A percentile compares a stretch with the other conserved stretches of the same genome.
Conservation (phyloP, 2,797 vertebrate genomes). For the Hypotaenidia philippensis region DNA sequence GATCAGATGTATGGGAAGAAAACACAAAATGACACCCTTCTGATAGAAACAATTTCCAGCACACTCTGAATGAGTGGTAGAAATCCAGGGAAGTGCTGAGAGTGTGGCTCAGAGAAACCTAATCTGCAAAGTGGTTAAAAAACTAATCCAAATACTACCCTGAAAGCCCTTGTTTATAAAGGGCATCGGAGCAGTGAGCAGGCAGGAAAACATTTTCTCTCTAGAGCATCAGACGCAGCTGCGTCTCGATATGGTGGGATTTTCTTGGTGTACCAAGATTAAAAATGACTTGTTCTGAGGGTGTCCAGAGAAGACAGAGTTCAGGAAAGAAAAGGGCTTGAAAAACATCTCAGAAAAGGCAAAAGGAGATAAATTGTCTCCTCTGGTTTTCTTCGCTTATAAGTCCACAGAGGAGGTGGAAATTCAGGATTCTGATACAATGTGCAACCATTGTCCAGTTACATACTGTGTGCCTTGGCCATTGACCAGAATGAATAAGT, state of each 20-base stretch:
- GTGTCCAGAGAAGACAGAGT: background rate
- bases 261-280: accelerated
- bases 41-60: background rate
- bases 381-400: background rate
- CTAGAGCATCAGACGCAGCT: background rate
- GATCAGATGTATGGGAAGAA: background rate
- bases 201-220: background rate
- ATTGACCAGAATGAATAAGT: background rate
- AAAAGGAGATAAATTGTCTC: background rate
- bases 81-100: background rate
- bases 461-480: accelerated
- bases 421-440: background rate
- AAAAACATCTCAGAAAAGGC: background rate
- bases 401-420: background rate
- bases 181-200: background rate
- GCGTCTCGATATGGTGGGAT: background rate
- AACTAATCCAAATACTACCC: background rate
- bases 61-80: accelerated
- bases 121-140: background rate
- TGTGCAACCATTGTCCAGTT: accelerated
- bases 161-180: background rate
- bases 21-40: background rate
- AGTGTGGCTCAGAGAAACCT: background rate
- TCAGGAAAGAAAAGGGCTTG: background rate
- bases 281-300: background rate